Evolutionary conservation across 92 coral and sea anemone genomes (phyloP), one percentile per base, ranked within the genome.

Genomic region (Zoanthus solanderi): DNA sequence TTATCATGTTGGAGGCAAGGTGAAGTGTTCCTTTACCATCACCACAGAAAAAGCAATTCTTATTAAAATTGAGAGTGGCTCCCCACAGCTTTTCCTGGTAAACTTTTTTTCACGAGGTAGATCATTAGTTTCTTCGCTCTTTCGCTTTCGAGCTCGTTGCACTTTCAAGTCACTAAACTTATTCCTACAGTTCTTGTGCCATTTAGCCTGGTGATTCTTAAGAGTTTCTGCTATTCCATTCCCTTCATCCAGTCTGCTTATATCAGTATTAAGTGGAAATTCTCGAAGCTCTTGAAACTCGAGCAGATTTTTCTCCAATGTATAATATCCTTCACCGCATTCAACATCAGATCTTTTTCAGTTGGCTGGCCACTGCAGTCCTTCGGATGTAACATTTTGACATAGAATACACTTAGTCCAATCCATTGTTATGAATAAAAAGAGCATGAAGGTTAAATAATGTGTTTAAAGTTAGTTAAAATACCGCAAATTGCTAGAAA

Each of bases 111-210:
- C 56, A 65, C 23, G 73, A 32, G 80, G 73, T 10, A 31, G 45
- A 71, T n/a, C 78, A 37, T 68, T 67, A 16, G 63, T 61, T 10
- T 92, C 92, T 34, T 18, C 60, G 34, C 83, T 77, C 77, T 93
- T 88, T 29, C 88, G 45, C 65, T 90, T 88, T 48, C 65, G 66
- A 42, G 90, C 95, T 79, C 93, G 32, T 88, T 87, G 76, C 23
- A 93, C 75, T 65, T 93, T 90, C 50, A 87, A 17, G 42, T 84
- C 88, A 78, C 87, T 90, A 73, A 90, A 93, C 87, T 90, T 87
- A 79, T 23, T 23, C 23, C 23, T 23, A 23, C 23, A 23, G 23
- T 23, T 23, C 23, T 23, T 23, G 23, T 23, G 95, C 61, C 61
- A 54, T 9, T 54, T 1, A 10, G 61, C 61, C 15, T 54, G 61